Percentiles rank a stretch among this genome's conserved stretches.
These are phyloP conservation scores for Poeciliopsis turneri DNA, from an alignment of 2,797 vertebrate genomes.

Conservation along the genomic window DNA sequence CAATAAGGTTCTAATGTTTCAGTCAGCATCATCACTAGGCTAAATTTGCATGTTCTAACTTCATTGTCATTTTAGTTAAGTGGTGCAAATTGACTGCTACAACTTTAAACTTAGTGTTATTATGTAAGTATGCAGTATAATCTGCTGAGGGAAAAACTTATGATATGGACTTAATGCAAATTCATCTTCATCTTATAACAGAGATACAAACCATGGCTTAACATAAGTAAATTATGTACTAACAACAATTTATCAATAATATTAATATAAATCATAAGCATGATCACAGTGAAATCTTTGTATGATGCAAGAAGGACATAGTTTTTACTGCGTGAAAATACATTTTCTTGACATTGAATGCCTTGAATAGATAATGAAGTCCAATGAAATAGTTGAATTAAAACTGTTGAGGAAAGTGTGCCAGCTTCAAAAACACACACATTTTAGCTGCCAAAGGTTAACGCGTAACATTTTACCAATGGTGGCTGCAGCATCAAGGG, in stretches of 20 bases:
- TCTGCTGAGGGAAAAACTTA: not conserved
- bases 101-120: not conserved
- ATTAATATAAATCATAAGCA: not conserved
- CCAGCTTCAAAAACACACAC: conserved; percentile 58
- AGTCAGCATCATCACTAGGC: not conserved
- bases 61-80: not conserved
- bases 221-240: not conserved
- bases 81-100: not conserved
- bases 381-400: conserved; percentile 62
- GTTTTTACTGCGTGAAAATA: conserved; percentile 73
- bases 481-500: conserved; percentile 39
- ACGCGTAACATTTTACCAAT: conserved; percentile 70
- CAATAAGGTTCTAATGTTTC: not conserved
- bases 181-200: not conserved
- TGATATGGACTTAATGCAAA: not conserved
- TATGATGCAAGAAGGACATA: conserved; percentile 42
- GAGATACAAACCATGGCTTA: not conserved
- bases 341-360: conserved; percentile 68
- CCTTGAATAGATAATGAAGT: conserved; percentile 76
- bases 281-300: too few species aligned
- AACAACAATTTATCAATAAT: not conserved
- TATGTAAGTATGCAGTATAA: not conserved
- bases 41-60: not conserved
- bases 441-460: conserved; percentile 68
- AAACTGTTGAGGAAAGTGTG: conserved; percentile 57